These are phyloP conservation scores for Chondrosia reniformis DNA, from an alignment of 37 sponge, comb jelly and placozoan species.

Conservation along the genomic window DNA sequence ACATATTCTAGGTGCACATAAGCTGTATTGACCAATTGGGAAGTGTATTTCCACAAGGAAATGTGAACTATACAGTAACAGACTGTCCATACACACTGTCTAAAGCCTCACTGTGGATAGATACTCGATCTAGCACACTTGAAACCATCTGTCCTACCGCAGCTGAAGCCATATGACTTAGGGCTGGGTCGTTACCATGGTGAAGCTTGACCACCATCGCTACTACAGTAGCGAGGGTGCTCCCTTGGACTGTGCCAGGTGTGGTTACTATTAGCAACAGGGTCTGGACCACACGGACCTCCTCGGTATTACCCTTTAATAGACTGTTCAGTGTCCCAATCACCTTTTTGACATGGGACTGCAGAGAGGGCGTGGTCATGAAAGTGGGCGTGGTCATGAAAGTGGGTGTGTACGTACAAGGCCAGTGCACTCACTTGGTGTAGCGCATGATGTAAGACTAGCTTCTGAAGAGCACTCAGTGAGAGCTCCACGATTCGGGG, in stretches of 20 bases:
- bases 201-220: slow-evolving; percentile 14
- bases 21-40: no score
- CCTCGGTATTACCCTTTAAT: slow-evolving; percentile 57
- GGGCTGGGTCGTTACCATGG: slow-evolving; percentile 36
- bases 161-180: slow-evolving; percentile 78
- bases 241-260: slow-evolving; percentile 53
- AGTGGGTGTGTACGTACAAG: no score
- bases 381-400: no score
- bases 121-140: slow-evolving; percentile 71
- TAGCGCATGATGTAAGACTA: slow-evolving; percentile 68
- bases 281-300: slow-evolving; percentile 81
- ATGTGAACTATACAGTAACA: no score
- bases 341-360: slow-evolving; percentile 48
- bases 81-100: no score
- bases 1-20: no score
- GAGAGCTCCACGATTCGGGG: slow-evolving; percentile 58
- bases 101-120: neutral
- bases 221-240: slow-evolving; percentile 70
- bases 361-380: neutral
- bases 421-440: slow-evolving; percentile 60
- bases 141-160: slow-evolving; percentile 82
- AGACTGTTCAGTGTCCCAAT: slow-evolving; percentile 51
- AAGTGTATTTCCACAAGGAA: no score
- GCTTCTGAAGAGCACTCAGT: slow-evolving; percentile 64
- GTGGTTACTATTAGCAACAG: slow-evolving; percentile 73